Evolutionary conservation across 2,797 vertebrate species (phyloP).

Genomic region (Enteromius argenteus): DNA sequence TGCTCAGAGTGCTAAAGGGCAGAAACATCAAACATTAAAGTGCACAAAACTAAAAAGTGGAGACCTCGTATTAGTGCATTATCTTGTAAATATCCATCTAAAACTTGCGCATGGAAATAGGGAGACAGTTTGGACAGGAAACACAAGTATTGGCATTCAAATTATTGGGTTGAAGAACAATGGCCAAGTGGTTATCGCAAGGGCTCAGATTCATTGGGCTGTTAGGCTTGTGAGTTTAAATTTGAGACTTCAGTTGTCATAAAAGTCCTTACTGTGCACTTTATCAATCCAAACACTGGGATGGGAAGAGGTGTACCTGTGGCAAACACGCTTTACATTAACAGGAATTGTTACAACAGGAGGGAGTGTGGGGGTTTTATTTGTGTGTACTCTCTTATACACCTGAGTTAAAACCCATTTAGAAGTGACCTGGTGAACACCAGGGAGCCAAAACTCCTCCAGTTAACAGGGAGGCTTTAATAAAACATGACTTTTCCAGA

Average conservation of each 20-base stretch:
- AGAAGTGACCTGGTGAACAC: conserved; percentile 31
- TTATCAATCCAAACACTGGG: neutral
- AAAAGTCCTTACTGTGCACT: neutral
- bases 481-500: conserved; percentile 50
- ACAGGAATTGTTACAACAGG: conserved; percentile 8
- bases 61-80: neutral
- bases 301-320: neutral
- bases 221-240: neutral
- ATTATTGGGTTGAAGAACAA: neutral
- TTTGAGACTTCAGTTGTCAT: neutral
- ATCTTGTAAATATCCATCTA: neutral
- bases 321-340: conserved; percentile 23
- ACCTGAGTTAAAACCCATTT: conserved; percentile 42
- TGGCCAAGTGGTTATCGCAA: neutral
- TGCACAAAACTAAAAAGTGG: neutral
- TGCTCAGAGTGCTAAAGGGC: conserved; percentile 1
- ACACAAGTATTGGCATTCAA: neutral
- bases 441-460: conserved; percentile 1
- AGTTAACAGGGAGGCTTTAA: conserved; percentile 45
- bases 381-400: conserved; percentile 18
- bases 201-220: neutral
- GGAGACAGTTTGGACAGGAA: neutral
- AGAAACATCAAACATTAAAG: neutral
- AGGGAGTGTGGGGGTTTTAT: conserved; percentile 27
- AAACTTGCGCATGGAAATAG: neutral